Evolutionary conservation across 2,113 vertebrate genomes (phyloP), one percentile per base, ranked within the genome.

Genomic region (Butorides virescens): DNA sequence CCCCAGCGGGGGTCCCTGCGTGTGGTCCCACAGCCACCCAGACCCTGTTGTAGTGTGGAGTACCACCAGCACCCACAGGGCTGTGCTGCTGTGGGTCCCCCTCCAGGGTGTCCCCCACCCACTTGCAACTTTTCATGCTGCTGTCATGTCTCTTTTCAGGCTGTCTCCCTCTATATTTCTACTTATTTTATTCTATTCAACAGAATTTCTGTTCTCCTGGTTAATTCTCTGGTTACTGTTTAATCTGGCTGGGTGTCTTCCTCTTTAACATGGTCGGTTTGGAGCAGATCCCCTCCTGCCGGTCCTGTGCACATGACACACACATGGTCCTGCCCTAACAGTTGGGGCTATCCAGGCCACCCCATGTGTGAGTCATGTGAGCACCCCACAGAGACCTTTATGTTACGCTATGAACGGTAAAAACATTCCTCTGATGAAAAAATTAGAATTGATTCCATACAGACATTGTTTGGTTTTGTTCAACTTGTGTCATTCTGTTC

Each of bases 181-280:
- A 4, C 58, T 52, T 58, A 3, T 37, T 49, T 63, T 46, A 50
- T 3, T 67, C 15, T 19, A 1, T 50, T 65, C 9, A 53, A 47
- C 3, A 52, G 32, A 73, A n/a, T 55, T 67, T 55, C 4, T 72
- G 7, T 67, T 62, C 8, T 80, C 4, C 18, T 67, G 5, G 3
- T 46, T 59, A 50, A 65, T 27, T 65, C 25, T 5, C 8, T 21
- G 11, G 13, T 47, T 39, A 49, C 20, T 22, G 13, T 47, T 66
- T 56, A 42, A 19, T 13, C 7, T 26, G 23, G 19, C 5, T 58
- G 20, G 20, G 34, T 21, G 16, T 26, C 14, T 37, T 74, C 4
- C 22, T 77, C 39, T 74, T 34, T 30, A n/a, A 7, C 7, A 5
- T 1, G 2, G 23, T 5, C 32, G 0, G 0, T 32, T 46, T 65